A percentile compares a stretch with the other conserved stretches of the same genome.
Conservation (phyloP, 2,113 vertebrate species). For the Panurus biarmicus region DNA sequence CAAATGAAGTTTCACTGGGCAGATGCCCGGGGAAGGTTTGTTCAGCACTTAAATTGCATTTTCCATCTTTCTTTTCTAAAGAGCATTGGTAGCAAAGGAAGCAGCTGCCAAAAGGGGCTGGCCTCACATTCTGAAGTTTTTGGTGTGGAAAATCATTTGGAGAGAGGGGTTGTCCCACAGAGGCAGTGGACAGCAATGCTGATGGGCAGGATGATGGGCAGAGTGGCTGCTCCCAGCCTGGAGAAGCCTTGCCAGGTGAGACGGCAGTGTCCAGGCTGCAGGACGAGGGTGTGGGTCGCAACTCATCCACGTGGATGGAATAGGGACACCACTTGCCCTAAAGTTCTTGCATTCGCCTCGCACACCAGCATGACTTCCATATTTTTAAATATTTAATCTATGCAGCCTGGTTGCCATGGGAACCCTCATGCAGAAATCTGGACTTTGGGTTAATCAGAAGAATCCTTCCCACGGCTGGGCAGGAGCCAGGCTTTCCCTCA, state of each 20-base stretch:
- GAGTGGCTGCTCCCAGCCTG: background rate
- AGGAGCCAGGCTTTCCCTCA: fast-evolving
- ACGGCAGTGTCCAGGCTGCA: background rate
- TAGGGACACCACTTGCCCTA: background rate
- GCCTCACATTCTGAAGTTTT: background rate
- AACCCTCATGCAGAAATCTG: slow-evolving; percentile 5
- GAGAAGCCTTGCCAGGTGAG: background rate
- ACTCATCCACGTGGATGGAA: background rate
- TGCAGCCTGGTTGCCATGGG: slow-evolving; percentile 3
- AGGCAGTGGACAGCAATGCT: background rate
- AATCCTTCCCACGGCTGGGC: background rate
- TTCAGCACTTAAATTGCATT: background rate
- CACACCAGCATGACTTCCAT: background rate
- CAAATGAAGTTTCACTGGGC: background rate
- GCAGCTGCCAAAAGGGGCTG: fast-evolving
- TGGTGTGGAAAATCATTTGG: background rate
- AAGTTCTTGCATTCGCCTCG: background rate
- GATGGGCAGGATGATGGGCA: background rate
- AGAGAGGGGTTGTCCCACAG: background rate
- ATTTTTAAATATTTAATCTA: slow-evolving; percentile 39
- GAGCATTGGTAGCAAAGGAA: background rate
- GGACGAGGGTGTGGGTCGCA: fast-evolving
- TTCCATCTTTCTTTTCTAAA: background rate
- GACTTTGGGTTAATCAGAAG: slow-evolving; percentile 1
- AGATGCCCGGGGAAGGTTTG: background rate